Percentiles rank a stretch among this genome's conserved stretches.
These are phyloP conservation scores for Lycocerus yunnanus DNA, from an alignment of 2,888 invertebrate genomes.

Conservation along the genomic window DNA sequence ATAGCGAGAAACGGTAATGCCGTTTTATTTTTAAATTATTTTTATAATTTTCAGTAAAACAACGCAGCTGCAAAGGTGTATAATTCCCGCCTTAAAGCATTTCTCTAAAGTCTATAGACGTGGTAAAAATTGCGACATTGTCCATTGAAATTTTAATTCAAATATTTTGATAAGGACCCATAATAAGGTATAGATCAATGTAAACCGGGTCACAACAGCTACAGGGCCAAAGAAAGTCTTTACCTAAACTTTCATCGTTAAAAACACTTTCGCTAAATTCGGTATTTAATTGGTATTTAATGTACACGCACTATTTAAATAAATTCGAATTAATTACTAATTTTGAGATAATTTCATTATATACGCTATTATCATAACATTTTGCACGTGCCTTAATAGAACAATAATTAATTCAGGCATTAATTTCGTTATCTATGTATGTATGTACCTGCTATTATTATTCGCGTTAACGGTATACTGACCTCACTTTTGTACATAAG, in stretches of 20 bases:
- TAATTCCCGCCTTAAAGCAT: too few species aligned
- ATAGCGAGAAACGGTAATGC: too few species aligned
- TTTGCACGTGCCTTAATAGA: background rate
- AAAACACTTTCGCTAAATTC: conserved; percentile 23
- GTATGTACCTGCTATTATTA: background rate
- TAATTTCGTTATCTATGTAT: background rate
- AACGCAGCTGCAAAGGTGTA: too few species aligned
- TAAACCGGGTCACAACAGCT: conserved; percentile 34
- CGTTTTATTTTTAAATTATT: too few species aligned
- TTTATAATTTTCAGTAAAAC: too few species aligned
- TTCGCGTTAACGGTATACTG: background rate
- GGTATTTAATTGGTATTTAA: conserved; percentile 17
- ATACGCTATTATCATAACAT: background rate
- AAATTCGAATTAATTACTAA: background rate
- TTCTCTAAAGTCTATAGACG: too few species aligned
- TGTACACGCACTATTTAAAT: conserved; percentile 1
- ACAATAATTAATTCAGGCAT: background rate
- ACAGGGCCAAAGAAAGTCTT: conserved; percentile 23
- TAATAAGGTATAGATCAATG: conserved; percentile 7
- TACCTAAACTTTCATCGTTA: conserved; percentile 14
- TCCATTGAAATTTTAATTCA: background rate
- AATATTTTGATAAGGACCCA: background rate
- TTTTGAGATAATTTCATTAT: background rate
- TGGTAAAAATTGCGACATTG: background rate
- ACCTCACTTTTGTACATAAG: background rate